Percentiles rank a stretch among this genome's conserved stretches.
These are phyloP conservation scores for Sceloporus tristichus DNA, from an alignment of 2,113 vertebrate genomes.

Conservation along the genomic window DNA sequence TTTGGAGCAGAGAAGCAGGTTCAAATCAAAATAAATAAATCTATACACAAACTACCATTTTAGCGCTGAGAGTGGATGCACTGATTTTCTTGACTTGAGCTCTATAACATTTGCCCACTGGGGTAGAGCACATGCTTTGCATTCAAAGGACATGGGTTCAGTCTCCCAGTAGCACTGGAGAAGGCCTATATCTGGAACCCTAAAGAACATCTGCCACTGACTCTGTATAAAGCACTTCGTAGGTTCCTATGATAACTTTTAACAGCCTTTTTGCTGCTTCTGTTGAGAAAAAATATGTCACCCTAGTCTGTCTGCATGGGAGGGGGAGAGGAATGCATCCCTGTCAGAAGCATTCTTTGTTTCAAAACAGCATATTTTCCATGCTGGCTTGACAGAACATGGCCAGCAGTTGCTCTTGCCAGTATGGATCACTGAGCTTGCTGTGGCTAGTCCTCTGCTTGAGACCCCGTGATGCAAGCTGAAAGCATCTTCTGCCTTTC, in stretches of 20 bases:
- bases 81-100: background rate
- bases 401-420: background rate
- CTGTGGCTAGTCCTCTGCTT: background rate
- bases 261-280: background rate
- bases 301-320: background rate
- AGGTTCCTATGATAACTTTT: background rate
- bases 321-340: background rate
- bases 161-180: background rate
- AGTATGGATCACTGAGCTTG: background rate
- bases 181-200: background rate
- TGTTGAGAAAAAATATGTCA: conserved; percentile 9
- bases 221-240: background rate
- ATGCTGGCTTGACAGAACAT: background rate
- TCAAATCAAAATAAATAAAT: background rate
- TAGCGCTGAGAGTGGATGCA: background rate
- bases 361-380: background rate
- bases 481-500: background rate
- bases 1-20: background rate
- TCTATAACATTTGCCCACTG: no score
- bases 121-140: background rate
- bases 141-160: background rate
- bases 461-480: background rate
- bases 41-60: no score
- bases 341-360: background rate
- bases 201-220: background rate